Conservation (phyloP, 2,113 vertebrate species). For the Xiphophorus couchianus region DNA sequence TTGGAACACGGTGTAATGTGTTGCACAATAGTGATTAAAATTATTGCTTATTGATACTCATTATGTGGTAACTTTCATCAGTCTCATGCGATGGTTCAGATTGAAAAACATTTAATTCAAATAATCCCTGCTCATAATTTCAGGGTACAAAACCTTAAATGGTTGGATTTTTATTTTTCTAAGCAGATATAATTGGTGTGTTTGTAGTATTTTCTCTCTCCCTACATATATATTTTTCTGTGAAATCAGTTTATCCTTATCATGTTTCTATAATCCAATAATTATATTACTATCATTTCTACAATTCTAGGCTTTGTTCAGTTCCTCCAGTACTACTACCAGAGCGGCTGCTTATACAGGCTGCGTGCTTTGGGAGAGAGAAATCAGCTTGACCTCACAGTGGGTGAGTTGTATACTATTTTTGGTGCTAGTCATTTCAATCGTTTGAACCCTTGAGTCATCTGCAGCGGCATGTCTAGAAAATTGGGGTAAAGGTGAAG, state of each 20-base stretch:
- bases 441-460: constrained; percentile 51
- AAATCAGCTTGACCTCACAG: constrained; percentile 96
- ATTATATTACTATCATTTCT: neutral
- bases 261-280: neutral
- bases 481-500: constrained; percentile 59
- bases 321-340: constrained; percentile 98
- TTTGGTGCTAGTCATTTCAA: constrained; percentile 46
- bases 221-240: no score
- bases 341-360: constrained; percentile 95
- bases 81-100: neutral
- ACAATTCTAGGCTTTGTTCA: constrained; percentile 88
- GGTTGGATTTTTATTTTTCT: neutral
- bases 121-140: neutral
- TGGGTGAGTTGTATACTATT: constrained; percentile 84
- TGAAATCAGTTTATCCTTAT: neutral
- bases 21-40: neutral
- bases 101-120: neutral
- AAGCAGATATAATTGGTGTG: neutral
- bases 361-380: constrained; percentile 92
- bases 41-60: neutral
- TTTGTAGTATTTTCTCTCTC: neutral
- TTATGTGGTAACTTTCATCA: no score
- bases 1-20: neutral
- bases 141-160: neutral
- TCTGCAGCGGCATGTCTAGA: constrained; percentile 40